phyloP scores from a whole-genome alignment of 2,797 vertebrate genomes.

The Acanthurus leucopareius region DNA sequence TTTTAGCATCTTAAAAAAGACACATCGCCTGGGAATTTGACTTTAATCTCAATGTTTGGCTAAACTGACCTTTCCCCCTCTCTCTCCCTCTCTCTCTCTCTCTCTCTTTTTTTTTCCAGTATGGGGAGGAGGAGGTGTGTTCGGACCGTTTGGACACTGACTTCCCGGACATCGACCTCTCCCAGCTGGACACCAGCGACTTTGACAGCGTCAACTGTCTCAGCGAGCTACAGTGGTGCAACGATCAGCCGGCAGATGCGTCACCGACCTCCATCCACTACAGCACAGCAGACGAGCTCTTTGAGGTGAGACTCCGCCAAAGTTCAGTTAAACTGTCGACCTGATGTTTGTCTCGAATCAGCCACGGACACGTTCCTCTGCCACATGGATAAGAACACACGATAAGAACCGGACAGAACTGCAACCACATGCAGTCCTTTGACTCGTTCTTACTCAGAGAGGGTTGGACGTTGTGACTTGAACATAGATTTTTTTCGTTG shows the following conservation, averaged over 20 bases:
- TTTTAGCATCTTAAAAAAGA: constrained; percentile 33
- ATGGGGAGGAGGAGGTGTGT: constrained; percentile 90
- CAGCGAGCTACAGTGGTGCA: constrained; percentile 94
- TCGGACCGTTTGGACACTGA: constrained; percentile 95
- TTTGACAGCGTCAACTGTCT: constrained; percentile 96
- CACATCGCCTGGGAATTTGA: constrained; percentile 24
- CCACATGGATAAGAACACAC: no score
- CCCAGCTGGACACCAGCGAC: constrained; percentile 95
- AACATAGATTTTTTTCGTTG: no score
- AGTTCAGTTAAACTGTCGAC: neutral
- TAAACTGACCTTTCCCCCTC: constrained; percentile 50
- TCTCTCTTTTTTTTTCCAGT: constrained; percentile 75
- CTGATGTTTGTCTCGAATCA: neutral
- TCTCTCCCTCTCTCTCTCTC: neutral
- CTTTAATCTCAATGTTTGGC: constrained; percentile 65
- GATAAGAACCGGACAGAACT: no score
- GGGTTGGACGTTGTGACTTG: no score
- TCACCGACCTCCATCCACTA: constrained; percentile 92
- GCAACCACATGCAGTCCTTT: no score
- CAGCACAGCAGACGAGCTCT: constrained; percentile 92
- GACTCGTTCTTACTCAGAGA: no score
- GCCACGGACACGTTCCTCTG: neutral
- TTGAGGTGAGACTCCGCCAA: constrained; percentile 87
- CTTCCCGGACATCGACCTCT: constrained; percentile 97
- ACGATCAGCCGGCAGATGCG: constrained; percentile 87